phyloP scores from a whole-genome alignment of 2,888 invertebrate species.

The Heliconius aoede region DNA sequence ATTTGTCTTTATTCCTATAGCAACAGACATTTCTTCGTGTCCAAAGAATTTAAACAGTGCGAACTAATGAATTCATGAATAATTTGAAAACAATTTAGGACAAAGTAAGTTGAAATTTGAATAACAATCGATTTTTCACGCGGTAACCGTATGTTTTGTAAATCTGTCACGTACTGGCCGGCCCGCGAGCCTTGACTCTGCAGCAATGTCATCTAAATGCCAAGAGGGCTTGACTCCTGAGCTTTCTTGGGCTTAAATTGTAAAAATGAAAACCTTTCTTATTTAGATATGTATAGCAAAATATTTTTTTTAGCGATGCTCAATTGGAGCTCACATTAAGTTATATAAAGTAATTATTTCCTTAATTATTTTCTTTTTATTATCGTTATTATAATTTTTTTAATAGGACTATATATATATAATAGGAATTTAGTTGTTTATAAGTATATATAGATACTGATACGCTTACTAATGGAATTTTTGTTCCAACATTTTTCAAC shows the following conservation, averaged over 20 bases:
- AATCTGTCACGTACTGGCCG: constrained; percentile 55
- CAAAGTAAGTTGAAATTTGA: constrained; percentile 44
- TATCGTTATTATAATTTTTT: background rate
- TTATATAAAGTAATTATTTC: background rate
- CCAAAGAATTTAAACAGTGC: constrained; percentile 38
- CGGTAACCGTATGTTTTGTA: constrained; percentile 50
- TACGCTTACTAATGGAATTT: background rate
- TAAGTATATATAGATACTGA: background rate
- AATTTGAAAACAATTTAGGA: constrained; percentile 43
- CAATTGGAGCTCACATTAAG: background rate
- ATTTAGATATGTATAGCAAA: background rate
- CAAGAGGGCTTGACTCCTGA: constrained; percentile 50
- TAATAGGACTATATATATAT: background rate
- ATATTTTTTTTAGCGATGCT: background rate
- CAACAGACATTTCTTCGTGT: constrained; percentile 34
- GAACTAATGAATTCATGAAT: constrained; percentile 44
- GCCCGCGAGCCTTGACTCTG: constrained; percentile 58
- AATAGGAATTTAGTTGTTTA: background rate
- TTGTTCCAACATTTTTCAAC: background rate
- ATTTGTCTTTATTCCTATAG: constrained; percentile 34
- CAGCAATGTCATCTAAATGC: constrained; percentile 61
- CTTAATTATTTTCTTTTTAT: background rate
- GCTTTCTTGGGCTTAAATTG: constrained; percentile 36
- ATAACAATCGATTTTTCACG: constrained; percentile 47
- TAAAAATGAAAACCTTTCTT: constrained; percentile 38